Evolutionary conservation across 2,888 invertebrate species (phyloP).

Genomic region (Ischnura elegans): DNA sequence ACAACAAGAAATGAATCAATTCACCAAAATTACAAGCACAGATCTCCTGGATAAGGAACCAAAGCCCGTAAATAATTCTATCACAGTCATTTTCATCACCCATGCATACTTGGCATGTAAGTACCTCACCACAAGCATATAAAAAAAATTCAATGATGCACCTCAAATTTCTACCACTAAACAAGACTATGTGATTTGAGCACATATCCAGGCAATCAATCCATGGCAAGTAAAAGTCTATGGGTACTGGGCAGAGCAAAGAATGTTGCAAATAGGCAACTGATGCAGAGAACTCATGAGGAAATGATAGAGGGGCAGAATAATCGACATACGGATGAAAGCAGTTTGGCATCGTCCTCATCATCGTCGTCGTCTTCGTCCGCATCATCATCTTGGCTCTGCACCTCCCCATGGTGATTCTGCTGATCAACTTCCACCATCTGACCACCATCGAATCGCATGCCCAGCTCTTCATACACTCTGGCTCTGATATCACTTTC

Average conservation of each 20-base stretch:
- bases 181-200: too few relatives aligned
- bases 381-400: slow-evolving; percentile 3
- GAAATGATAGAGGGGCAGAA: slow-evolving; percentile 52
- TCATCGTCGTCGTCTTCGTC: slow-evolving; percentile 48
- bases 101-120: too few relatives aligned
- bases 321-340: slow-evolving; percentile 62
- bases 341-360: slow-evolving; percentile 57
- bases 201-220: too few relatives aligned
- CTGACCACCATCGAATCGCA: slow-evolving; percentile 55
- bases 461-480: slow-evolving; percentile 45
- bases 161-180: too few relatives aligned
- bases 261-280: neutral
- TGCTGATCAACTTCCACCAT: slow-evolving; percentile 44
- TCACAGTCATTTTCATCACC: too few relatives aligned
- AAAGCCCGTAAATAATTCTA: too few relatives aligned
- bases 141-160: too few relatives aligned
- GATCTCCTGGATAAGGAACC: too few relatives aligned
- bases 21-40: too few relatives aligned
- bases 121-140: too few relatives aligned
- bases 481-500: slow-evolving; percentile 42
- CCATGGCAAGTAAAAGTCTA: neutral
- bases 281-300: neutral
- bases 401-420: neutral
- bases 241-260: neutral
- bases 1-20: too few relatives aligned